These are phyloP conservation scores for Numida meleagris DNA, from an alignment of 2,113 vertebrate genomes.

Conservation along the genomic window DNA sequence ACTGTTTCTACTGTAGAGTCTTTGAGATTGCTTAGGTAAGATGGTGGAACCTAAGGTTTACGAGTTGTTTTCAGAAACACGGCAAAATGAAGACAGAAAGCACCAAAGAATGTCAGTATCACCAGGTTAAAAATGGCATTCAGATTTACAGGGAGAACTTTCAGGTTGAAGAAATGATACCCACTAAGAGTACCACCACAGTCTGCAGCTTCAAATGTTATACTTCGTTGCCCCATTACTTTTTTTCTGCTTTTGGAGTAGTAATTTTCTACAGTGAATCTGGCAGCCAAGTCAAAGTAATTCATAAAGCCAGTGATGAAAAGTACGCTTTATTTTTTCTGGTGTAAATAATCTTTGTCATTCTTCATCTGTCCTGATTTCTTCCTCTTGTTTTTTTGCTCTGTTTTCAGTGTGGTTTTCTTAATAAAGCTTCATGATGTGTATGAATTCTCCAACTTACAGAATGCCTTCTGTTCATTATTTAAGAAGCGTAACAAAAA, in stretches of 20 bases:
- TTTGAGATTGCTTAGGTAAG: neutral
- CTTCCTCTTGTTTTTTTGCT: neutral
- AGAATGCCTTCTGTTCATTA: neutral
- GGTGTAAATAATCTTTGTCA: neutral
- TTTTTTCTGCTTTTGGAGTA: neutral
- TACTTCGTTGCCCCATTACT: neutral
- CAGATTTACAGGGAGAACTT: neutral
- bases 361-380: neutral
- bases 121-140: neutral
- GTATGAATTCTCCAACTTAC: neutral
- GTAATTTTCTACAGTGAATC: neutral
- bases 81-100: neutral
- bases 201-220: neutral
- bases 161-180: neutral
- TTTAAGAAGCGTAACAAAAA: neutral
- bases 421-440: neutral
- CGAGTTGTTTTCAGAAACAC: neutral
- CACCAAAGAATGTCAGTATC: neutral
- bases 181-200: neutral
- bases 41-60: neutral
- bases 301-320: neutral
- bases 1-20: neutral
- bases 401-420: neutral
- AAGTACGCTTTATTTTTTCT: neutral
- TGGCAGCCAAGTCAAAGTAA: constrained; percentile 29